These are phyloP conservation scores for Nerophis lumbriciformis DNA, from an alignment of 2,113 vertebrate species.

Conservation along the genomic window DNA sequence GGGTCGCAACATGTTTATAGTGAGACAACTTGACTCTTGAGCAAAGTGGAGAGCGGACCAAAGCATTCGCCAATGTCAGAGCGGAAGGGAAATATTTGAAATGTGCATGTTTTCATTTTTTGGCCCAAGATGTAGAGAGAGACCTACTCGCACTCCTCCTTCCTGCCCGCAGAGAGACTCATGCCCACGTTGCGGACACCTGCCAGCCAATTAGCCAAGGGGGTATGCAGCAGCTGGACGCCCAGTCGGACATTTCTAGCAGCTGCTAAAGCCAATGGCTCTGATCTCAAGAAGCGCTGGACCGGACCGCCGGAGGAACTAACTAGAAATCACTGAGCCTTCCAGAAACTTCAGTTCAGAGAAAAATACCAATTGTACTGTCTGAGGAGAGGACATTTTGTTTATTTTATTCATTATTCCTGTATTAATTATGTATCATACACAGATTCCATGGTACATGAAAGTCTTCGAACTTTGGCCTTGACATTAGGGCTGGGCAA, in stretches of 20 bases:
- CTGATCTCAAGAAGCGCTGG: conserved; percentile 48
- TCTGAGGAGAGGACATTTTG: not conserved
- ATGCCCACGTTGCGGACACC: conserved; percentile 48
- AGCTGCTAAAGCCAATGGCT: conserved; percentile 64
- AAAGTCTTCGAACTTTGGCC: not conserved
- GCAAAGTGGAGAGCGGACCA: not conserved
- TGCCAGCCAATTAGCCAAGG: conserved; percentile 69
- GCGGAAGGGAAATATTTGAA: not conserved
- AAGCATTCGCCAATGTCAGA: not conserved
- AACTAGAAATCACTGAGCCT: conserved; percentile 21
- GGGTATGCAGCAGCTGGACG: conserved; percentile 62
- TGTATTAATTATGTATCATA: too few relatives aligned
- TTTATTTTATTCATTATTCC: not conserved
- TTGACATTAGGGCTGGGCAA: too few relatives aligned
- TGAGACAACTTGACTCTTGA: not conserved
- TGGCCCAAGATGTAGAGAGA: conserved; percentile 43
- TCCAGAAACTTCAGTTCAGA: not conserved
- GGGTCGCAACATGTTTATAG: not conserved
- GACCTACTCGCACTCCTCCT: conserved; percentile 38
- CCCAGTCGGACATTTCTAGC: conserved; percentile 51
- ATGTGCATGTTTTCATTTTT: conserved; percentile 54
- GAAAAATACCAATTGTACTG: not conserved
- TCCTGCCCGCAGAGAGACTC: conserved; percentile 40
- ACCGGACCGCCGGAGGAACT: conserved; percentile 26
- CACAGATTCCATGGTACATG: too few relatives aligned